Evolutionary conservation across 2,797 vertebrate genomes (phyloP).

Genomic region (Lindbergichthys nudifrons): DNA sequence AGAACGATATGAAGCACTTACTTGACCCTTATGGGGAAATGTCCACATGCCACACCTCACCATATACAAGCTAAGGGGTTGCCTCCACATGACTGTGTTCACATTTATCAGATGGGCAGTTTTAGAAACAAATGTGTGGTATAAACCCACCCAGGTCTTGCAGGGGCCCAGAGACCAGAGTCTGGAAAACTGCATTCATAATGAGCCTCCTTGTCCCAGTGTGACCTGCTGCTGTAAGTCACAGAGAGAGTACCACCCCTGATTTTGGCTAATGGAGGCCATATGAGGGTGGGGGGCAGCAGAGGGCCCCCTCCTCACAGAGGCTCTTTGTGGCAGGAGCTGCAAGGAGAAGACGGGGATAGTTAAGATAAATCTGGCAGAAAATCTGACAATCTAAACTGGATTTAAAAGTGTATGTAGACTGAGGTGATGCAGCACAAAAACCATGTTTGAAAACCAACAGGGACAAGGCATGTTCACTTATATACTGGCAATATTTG

Average conservation of each 20-base stretch:
- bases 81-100: not conserved
- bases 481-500: conserved; percentile 54
- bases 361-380: conserved; percentile 9
- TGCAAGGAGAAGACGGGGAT: conserved; percentile 16
- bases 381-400: not conserved
- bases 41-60: conserved; percentile 14
- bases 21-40: not conserved
- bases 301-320: conserved; percentile 53
- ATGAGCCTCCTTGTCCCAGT: conserved; percentile 70
- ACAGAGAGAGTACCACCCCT: conserved; percentile 40
- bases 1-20: not conserved
- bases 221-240: conserved; percentile 60
- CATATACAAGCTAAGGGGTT: not conserved
- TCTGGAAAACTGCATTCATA: conserved; percentile 60
- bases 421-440: conserved; percentile 7
- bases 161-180: not conserved
- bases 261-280: conserved; percentile 66
- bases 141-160: conserved; percentile 22
- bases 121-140: not conserved
- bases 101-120: conserved; percentile 10
- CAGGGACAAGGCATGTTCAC: conserved; percentile 32
- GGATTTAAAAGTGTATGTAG: not conserved
- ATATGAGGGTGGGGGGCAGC: conserved; percentile 60
- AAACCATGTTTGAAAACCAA: not conserved
- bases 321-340: conserved; percentile 66